Evolutionary conservation across 2,113 vertebrate genomes (phyloP), one percentile per base, ranked within the genome.

Genomic region (Indicator indicator): DNA sequence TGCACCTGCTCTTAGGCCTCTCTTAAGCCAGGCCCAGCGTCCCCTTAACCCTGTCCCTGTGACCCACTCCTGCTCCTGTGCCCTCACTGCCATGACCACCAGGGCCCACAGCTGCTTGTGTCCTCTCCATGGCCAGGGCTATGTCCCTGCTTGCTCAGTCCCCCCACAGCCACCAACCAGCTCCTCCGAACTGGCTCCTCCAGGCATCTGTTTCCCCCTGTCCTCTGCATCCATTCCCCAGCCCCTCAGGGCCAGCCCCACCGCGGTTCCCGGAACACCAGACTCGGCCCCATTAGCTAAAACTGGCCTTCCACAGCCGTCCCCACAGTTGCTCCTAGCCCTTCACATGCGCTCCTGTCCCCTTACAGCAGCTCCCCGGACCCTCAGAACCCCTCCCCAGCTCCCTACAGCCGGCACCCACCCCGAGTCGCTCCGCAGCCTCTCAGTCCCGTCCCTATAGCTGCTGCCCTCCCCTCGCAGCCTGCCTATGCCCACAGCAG

Each of bases 81-180:
- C 23, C 30, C 11, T 7, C 62, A 30, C 16, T 23, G 50, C 44
- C 38, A 12, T 32, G 36, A 12, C 27, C 48, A 28, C 15, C 23
- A 6, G 30, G 50, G 26, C 24, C 36, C 16, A 5, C 24, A 28
- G 19, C 12, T 6, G 27, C 58, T 15, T 1, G 36, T 16, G 23
- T 9, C 32, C 59, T 11, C 17, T 13, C 59, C 7, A 20, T 55
- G 26, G 36, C 28, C 62, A 7, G 28, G 28, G 48, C 17, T 6
- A 1, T 1, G 10, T 28, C 30, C 32, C 40, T 3, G 30, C 11
- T 5, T 9, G 3, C 62, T 15, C 62, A 5, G n/a, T 28, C 11
- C 23, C 24, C 13, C 4, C 52, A 26, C 27, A 24, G 50, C 38
- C n/a, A 6, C 7, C 0, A 16, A 9, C 27, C 63, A 38, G 38